Percentiles rank a stretch among this genome's conserved stretches.
phyloP scores from a whole-genome alignment of 2,113 vertebrate genomes.

The Peucedramus taeniatus region DNA sequence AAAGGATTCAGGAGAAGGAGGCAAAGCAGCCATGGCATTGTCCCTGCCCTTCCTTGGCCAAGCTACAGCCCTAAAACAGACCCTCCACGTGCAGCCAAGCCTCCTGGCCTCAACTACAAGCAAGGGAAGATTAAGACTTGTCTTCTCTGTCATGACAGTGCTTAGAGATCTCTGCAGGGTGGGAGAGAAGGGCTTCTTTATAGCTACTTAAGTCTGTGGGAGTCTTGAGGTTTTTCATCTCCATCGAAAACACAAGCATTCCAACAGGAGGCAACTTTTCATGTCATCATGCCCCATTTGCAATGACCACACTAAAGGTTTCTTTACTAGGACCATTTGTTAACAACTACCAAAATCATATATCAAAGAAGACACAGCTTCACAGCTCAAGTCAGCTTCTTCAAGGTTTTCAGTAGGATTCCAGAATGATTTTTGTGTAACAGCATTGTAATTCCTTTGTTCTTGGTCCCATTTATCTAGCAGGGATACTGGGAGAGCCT shows the following conservation, averaged over 20 bases:
- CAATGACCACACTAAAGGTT: neutral
- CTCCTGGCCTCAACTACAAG: neutral
- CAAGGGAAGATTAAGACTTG: neutral
- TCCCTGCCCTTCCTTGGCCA: neutral
- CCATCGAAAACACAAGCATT: neutral
- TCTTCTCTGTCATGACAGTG: neutral
- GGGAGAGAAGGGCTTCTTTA: neutral
- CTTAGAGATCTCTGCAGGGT: neutral
- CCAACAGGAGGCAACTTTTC: neutral
- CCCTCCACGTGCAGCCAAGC: fast-evolving
- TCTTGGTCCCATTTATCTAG: neutral
- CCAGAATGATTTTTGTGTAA: neutral
- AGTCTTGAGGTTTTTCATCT: neutral
- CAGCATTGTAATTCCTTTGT: neutral
- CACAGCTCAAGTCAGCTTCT: neutral
- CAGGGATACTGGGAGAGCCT: neutral
- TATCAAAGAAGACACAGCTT: neutral
- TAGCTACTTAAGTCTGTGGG: neutral
- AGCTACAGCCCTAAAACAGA: neutral
- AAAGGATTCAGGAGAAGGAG: neutral
- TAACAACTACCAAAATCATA: neutral
- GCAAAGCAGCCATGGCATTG: fast-evolving
- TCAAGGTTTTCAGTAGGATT: neutral
- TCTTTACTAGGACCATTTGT: neutral
- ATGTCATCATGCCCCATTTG: neutral